Percentiles rank a stretch among this genome's conserved stretches.
Evolutionary conservation across 1,140 invertebrate genomes (phyloP).

Genomic region (Zaprionus capensis): DNA sequence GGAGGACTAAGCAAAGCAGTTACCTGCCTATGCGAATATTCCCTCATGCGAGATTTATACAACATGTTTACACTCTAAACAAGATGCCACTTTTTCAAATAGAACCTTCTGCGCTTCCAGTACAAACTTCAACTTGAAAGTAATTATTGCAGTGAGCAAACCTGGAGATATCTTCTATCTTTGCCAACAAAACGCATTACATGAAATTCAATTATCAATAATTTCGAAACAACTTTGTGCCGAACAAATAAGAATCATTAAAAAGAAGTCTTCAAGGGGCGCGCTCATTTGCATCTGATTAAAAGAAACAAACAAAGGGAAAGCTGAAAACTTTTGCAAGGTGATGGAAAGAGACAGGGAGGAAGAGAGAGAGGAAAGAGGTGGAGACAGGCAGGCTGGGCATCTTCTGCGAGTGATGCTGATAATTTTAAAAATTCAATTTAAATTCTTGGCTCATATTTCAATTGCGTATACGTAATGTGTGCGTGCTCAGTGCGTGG

Average conservation of each 20-base stretch:
- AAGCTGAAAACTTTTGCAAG: constrained; percentile 27
- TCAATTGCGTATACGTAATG: constrained; percentile 56
- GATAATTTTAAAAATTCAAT: constrained; percentile 65
- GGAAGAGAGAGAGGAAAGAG: neutral
- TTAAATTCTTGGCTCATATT: constrained; percentile 57
- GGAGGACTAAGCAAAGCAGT: too few relatives aligned
- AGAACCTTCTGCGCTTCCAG: too few relatives aligned
- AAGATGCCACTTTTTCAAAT: too few relatives aligned
- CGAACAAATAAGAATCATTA: constrained; percentile 54
- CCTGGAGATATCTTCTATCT: constrained; percentile 18
- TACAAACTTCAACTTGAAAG: neutral
- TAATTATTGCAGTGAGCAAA: neutral
- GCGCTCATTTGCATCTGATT: constrained; percentile 69
- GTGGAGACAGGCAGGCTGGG: neutral
- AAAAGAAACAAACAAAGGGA: constrained; percentile 51
- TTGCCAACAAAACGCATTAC: constrained; percentile 38
- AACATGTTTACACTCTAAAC: too few relatives aligned
- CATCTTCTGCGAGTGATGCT: constrained; percentile 15
- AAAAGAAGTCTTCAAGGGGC: constrained; percentile 43
- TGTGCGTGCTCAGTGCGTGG: constrained; percentile 20
- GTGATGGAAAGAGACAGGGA: neutral
- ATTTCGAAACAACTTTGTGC: constrained; percentile 39
- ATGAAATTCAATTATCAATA: constrained; percentile 60
- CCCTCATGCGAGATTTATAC: too few relatives aligned
- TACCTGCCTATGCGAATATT: too few relatives aligned